Conservation (phyloP, 2,888 invertebrate species). For the Pterostichus niger region DNA sequence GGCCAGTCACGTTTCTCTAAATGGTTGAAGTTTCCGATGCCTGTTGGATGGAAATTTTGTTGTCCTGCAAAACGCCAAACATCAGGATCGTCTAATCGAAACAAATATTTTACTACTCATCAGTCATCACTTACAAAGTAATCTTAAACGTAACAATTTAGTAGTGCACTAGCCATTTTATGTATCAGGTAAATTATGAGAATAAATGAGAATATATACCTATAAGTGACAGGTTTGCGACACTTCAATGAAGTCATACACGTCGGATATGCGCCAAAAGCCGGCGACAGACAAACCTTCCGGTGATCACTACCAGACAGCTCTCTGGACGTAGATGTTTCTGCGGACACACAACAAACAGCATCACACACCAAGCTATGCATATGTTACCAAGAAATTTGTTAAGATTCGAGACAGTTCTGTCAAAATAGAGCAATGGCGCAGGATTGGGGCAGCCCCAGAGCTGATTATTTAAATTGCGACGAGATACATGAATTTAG, state of each 20-base stretch:
- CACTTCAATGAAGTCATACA: slow-evolving; percentile 95
- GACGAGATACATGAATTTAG: slow-evolving; percentile 35
- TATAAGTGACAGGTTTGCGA: slow-evolving; percentile 88
- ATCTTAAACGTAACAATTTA: neutral
- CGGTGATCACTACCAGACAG: slow-evolving; percentile 82
- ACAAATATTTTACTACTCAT: too few species aligned
- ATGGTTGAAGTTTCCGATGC: slow-evolving; percentile 97
- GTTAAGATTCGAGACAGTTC: slow-evolving; percentile 13
- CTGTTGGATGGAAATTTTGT: slow-evolving; percentile 98
- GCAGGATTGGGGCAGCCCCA: neutral
- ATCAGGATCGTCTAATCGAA: neutral
- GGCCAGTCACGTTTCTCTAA: slow-evolving; percentile 97
- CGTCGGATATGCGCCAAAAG: slow-evolving; percentile 82
- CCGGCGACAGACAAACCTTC: slow-evolving; percentile 81
- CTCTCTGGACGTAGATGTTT: slow-evolving; percentile 97
- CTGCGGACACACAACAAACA: slow-evolving; percentile 77
- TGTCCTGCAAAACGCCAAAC: slow-evolving; percentile 82
- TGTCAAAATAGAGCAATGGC: slow-evolving; percentile 13
- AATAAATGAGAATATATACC: slow-evolving; percentile 78
- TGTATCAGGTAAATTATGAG: neutral
- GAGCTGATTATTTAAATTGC: slow-evolving; percentile 15
- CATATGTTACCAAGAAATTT: slow-evolving; percentile 40
- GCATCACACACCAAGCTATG: slow-evolving; percentile 39
- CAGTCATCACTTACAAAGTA: neutral
- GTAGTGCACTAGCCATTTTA: neutral